Evolutionary conservation across 2,797 vertebrate species (phyloP), one percentile per base, ranked within the genome.

Genomic region (Sardinella longiceps): DNA sequence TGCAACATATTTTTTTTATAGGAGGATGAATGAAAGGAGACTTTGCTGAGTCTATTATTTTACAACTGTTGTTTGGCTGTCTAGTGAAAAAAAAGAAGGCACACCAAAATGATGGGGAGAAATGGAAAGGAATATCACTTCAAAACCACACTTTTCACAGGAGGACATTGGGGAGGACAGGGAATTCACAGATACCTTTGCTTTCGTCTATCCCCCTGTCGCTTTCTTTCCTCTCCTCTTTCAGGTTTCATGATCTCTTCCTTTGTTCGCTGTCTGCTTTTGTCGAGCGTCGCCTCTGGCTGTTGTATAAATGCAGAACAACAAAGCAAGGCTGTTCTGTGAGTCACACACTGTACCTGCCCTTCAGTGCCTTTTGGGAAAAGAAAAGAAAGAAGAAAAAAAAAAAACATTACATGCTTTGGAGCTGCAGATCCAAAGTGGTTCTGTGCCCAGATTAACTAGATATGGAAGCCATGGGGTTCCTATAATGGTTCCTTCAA

Each of bases 281-380:
- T 83, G 80, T 84, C 82, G 37, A 33, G 81, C 18, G 30, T 82
- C 39, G 83, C 86, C 83, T 28, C 45, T 81, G 86, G 87, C 85
- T 86, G 80, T 46, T 46, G 82, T 74, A 84, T 80, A 82, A 85
- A 84, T 70, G 81, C 81, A 53, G 48, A 51, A 81, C 77, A 77
- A 84, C 82, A 70, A 63, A 81, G 74, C 11, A 83, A 81, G 84
- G 63, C 33, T n/a, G 18, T 45, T 37, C 25, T 85, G 25, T 66
- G 70, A 87, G 84, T 87, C 83, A 83, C 60, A 83, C 56, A 43
- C 70, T 77, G 70, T 39, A 77, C 37, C 70, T 77, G 37, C 70
- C 37, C 70, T 43, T n/a, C 70, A 20, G 6, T 77, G 33, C 37
- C 18, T 70, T 18, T 37, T 10, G 70, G 20, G 23, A 6, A 60